Percentiles rank a stretch among this genome's conserved stretches.
Evolutionary conservation across 1,140 invertebrate genomes (phyloP).

Genomic region (Nymphalis io): DNA sequence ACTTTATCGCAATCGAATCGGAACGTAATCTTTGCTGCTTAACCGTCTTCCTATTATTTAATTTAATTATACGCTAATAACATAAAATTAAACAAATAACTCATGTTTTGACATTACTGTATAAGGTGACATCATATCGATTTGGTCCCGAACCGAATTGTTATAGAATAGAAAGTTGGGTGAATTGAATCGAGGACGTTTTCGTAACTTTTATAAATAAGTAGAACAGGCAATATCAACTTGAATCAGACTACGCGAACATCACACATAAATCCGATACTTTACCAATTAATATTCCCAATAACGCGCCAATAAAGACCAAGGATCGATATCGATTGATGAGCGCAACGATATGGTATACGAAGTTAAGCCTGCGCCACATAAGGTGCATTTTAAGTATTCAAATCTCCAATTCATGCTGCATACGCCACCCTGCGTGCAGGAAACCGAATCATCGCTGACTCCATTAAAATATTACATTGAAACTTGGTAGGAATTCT

Average conservation of each 20-base stretch:
- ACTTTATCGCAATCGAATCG: too few species aligned
- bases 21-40: too few species aligned
- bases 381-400: conserved; percentile 29
- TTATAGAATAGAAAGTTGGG: too few species aligned
- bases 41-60: too few species aligned
- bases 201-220: too few species aligned
- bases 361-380: conserved; percentile 15
- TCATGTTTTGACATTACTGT: too few species aligned
- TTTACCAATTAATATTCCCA: conserved; percentile 6
- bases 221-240: too few species aligned
- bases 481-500: conserved; percentile 29
- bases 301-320: conserved; percentile 23
- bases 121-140: too few species aligned
- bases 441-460: conserved; percentile 38
- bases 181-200: too few species aligned
- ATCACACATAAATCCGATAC: neutral
- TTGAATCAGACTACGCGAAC: neutral
- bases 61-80: too few species aligned
- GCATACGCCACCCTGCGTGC: conserved; percentile 36
- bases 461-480: conserved; percentile 47
- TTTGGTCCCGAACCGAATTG: too few species aligned
- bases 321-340: conserved; percentile 16
- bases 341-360: neutral
- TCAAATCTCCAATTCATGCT: conserved; percentile 25
- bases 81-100: too few species aligned